Evolutionary conservation across 2,888 invertebrate genomes (phyloP).

Genomic region (Cantharis rufa): DNA sequence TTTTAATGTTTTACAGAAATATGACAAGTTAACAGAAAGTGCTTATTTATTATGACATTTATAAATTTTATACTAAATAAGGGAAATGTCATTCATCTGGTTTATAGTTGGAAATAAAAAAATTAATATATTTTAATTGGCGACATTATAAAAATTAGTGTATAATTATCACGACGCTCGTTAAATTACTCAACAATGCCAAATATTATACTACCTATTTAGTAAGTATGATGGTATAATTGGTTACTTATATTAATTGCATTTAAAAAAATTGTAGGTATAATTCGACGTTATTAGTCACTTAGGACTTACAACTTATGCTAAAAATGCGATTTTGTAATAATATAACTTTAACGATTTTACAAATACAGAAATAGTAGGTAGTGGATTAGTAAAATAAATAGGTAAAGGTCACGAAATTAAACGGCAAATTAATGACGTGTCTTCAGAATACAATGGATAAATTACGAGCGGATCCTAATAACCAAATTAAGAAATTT

Average conservation of each 20-base stretch:
- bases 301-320: neutral
- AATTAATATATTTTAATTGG: neutral
- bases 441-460: neutral
- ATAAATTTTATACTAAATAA: neutral
- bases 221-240: neutral
- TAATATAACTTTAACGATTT: neutral
- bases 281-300: neutral
- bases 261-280: neutral
- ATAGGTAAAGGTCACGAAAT: constrained; percentile 2
- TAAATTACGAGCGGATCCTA: neutral
- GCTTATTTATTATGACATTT: neutral
- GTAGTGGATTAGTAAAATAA: neutral
- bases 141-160: neutral
- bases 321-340: neutral
- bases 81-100: neutral
- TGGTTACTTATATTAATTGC: neutral
- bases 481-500: neutral
- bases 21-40: neutral
- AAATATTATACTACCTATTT: neutral
- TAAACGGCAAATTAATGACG: neutral
- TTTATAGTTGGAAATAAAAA: neutral
- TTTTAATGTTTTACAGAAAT: neutral
- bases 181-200: neutral
- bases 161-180: neutral
- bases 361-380: neutral